Evolutionary conservation across 2,113 vertebrate species (phyloP).

Genomic region (Phrynocephalus versicolor): DNA sequence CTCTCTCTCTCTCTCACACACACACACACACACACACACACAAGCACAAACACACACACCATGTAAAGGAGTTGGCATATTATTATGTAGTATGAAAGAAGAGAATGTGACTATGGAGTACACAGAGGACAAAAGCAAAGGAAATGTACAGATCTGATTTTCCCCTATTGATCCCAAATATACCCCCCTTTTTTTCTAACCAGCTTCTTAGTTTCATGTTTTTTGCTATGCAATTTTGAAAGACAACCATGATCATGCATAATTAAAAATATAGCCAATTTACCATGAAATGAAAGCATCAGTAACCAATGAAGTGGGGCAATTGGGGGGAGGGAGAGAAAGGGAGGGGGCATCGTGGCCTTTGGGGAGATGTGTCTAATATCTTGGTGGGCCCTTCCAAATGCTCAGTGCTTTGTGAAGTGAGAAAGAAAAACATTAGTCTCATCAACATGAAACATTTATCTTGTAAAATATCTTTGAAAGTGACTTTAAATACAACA

Average conservation of each 20-base stretch:
- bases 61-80: too few species aligned
- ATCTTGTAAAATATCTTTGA: not conserved
- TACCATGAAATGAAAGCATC: constrained; percentile 63
- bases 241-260: constrained; percentile 43
- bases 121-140: not conserved
- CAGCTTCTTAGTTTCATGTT: constrained; percentile 1
- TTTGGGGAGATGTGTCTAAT: constrained; percentile 30
- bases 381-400: constrained; percentile 25
- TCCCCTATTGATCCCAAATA: not conserved
- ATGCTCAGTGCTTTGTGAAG: rapidly evolving
- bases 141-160: not conserved
- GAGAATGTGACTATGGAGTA: not conserved
- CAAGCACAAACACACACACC: too few species aligned
- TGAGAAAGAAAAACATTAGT: not conserved
- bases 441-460: not conserved
- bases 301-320: constrained; percentile 54
- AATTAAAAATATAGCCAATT: constrained; percentile 69
- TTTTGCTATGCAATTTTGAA: constrained; percentile 29
- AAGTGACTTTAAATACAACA: not conserved
- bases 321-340: not conserved
- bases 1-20: too few species aligned
- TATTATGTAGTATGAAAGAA: not conserved
- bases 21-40: too few species aligned
- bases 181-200: not conserved
- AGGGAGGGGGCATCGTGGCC: constrained; percentile 12